Conservation (phyloP, 1,140 invertebrate species). For the Belonocnema kinseyi region DNA sequence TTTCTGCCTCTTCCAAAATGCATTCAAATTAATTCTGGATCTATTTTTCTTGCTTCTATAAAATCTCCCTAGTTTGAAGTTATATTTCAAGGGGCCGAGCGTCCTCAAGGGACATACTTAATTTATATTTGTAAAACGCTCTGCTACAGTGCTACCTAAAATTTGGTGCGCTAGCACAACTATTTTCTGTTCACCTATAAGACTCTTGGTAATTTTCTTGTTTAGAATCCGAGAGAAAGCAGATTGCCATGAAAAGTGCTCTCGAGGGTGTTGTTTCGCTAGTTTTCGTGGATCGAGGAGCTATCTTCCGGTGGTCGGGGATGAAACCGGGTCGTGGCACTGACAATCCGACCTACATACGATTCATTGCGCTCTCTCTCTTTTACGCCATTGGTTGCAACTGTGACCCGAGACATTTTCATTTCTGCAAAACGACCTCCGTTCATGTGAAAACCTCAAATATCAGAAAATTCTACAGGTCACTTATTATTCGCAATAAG, state of each 20-base stretch:
- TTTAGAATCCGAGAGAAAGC: background rate
- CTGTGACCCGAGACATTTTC: slow-evolving; percentile 52
- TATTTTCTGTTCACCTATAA: too few relatives aligned
- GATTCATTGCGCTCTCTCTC: slow-evolving; percentile 42
- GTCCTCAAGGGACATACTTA: too few relatives aligned
- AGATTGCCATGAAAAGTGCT: background rate
- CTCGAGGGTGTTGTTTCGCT: slow-evolving; percentile 19
- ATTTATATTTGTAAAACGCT: too few relatives aligned
- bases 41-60: too few relatives aligned
- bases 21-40: too few relatives aligned
- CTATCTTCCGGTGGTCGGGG: slow-evolving; percentile 48
- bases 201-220: background rate
- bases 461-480: too few relatives aligned
- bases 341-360: slow-evolving; percentile 65
- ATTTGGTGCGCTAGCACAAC: too few relatives aligned
- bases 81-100: too few relatives aligned
- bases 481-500: too few relatives aligned
- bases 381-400: slow-evolving; percentile 54
- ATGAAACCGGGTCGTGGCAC: slow-evolving; percentile 62
- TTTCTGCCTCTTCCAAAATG: too few relatives aligned
- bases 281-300: slow-evolving; percentile 42
- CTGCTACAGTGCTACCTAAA: too few relatives aligned
- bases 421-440: slow-evolving; percentile 40
- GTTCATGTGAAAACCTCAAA: background rate
- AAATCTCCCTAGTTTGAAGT: too few relatives aligned